A percentile compares a stretch with the other conserved stretches of the same genome.
phyloP scores from a whole-genome alignment of 1,140 invertebrate species.

The Telenomus remus region DNA sequence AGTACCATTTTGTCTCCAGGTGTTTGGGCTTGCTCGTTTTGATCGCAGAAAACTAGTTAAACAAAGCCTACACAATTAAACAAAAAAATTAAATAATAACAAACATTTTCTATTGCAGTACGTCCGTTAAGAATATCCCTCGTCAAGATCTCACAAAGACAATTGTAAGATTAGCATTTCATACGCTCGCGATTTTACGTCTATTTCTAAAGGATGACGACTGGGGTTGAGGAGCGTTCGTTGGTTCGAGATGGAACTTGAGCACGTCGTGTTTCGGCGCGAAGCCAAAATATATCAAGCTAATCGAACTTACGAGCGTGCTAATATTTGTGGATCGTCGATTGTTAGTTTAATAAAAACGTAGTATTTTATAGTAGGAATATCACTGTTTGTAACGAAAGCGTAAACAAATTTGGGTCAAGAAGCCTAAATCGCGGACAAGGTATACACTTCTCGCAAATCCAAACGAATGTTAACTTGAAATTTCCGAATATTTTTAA shows the following conservation, averaged over 20 bases:
- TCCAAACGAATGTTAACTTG: slow-evolving; percentile 6
- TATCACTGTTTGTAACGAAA: slow-evolving; percentile 52
- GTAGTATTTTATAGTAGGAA: slow-evolving; percentile 56
- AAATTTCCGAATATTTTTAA: slow-evolving; percentile 56
- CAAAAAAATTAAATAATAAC: slow-evolving; percentile 26
- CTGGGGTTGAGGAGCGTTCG: slow-evolving; percentile 16
- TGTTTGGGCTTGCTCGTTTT: slow-evolving; percentile 19
- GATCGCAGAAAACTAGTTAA: slow-evolving; percentile 44
- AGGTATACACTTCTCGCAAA: slow-evolving; percentile 4
- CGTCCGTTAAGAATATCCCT: slow-evolving; percentile 59
- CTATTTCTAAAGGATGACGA: slow-evolving; percentile 20
- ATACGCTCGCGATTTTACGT: slow-evolving; percentile 43
- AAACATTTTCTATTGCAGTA: slow-evolving; percentile 60
- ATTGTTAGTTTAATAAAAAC: slow-evolving; percentile 51
- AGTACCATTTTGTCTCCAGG: not conserved
- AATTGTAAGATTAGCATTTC: slow-evolving; percentile 57
- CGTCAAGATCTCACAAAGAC: slow-evolving; percentile 53
- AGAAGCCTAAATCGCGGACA: slow-evolving; percentile 1
- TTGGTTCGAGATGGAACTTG: slow-evolving; percentile 5
- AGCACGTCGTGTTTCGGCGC: not conserved
- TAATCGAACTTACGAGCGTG: slow-evolving; percentile 34
- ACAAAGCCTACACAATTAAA: slow-evolving; percentile 53
- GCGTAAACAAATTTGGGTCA: slow-evolving; percentile 35
- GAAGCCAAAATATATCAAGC: no score
- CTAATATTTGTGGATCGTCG: slow-evolving; percentile 46